Evolutionary conservation across 2,113 vertebrate genomes (phyloP).

Genomic region (Chaetura pelagica): DNA sequence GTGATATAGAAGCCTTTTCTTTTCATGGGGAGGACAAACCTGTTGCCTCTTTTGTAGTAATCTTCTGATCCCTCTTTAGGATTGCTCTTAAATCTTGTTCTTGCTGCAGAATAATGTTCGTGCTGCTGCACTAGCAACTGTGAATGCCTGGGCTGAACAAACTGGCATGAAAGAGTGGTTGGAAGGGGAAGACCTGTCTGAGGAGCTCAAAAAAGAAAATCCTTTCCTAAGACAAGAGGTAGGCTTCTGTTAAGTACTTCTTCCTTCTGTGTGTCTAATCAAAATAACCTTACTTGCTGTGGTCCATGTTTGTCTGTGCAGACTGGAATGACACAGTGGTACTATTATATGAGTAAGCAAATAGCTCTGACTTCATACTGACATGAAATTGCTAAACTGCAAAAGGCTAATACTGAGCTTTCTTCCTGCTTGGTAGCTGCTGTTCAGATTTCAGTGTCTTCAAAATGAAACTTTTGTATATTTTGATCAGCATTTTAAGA

Average conservation of each 20-base stretch:
- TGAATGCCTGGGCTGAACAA: conserved; percentile 94
- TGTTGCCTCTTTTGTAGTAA: neutral
- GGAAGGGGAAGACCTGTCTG: conserved; percentile 96
- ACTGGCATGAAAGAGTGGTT: conserved; percentile 99
- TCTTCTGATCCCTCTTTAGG: neutral
- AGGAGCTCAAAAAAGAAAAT: conserved; percentile 96
- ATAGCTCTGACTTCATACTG: neutral
- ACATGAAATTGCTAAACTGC: neutral
- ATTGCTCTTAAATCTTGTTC: conserved; percentile 12
- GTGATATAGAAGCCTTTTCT: neutral
- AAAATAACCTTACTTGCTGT: neutral
- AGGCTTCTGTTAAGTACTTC: neutral
- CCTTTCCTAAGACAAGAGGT: conserved; percentile 97
- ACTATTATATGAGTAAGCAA: neutral
- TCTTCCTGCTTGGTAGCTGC: neutral
- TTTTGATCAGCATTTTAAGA: neutral
- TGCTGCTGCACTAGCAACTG: conserved; percentile 87
- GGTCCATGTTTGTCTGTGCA: neutral
- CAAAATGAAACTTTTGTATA: neutral
- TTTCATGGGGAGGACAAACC: neutral
- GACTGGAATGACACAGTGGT: neutral
- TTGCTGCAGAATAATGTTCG: conserved; percentile 85
- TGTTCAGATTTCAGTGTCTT: neutral
- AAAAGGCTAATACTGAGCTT: neutral
- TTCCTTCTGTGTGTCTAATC: neutral